Conservation (phyloP, 2,888 invertebrate species). For the Macropis europaea region DNA sequence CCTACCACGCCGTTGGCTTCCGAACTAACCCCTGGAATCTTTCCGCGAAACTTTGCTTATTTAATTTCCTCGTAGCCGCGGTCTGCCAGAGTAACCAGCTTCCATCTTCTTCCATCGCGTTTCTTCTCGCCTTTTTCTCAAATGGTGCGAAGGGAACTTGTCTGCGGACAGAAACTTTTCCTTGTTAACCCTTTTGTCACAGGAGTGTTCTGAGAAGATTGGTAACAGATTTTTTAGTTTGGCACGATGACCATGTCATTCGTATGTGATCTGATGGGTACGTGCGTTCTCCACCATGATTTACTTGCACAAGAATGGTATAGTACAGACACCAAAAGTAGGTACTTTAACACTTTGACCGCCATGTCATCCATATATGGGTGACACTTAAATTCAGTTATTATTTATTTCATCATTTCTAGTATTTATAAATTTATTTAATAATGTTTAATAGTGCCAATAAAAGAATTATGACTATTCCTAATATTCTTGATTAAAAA, state of each 20-base stretch:
- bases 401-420: too few species aligned
- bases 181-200: conserved; percentile 40
- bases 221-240: neutral
- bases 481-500: too few species aligned
- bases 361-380: too few species aligned
- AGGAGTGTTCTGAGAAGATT: conserved; percentile 17
- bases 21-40: conserved; percentile 59
- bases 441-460: too few species aligned
- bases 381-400: too few species aligned
- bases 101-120: neutral
- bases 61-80: conserved; percentile 73
- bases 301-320: neutral
- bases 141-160: neutral
- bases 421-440: too few species aligned
- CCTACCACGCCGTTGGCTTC: conserved; percentile 35
- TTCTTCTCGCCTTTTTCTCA: conserved; percentile 14
- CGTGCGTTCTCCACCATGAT: too few species aligned
- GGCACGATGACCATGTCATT: neutral
- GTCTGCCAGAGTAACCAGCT: conserved; percentile 33
- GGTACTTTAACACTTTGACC: too few species aligned
- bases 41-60: conserved; percentile 74
- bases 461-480: too few species aligned
- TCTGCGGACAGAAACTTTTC: conserved; percentile 23
- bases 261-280: too few species aligned
- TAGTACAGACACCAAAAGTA: too few species aligned